Evolutionary conservation across 2,888 invertebrate species (phyloP).

Genomic region (Archips xylosteana): DNA sequence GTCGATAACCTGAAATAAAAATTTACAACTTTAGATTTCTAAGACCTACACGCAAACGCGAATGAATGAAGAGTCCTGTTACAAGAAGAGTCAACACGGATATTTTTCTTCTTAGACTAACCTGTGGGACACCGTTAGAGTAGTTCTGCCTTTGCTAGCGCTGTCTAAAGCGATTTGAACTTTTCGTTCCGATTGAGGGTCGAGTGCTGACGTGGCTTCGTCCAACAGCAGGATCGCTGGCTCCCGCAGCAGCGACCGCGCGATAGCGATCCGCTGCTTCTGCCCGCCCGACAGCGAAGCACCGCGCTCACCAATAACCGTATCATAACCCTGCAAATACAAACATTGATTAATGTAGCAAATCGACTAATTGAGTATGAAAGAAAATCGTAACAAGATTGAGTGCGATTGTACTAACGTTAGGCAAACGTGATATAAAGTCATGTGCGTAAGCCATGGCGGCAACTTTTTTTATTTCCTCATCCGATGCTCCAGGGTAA

Average conservation of each 20-base stretch:
- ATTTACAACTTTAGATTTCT: background rate
- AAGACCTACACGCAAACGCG: background rate
- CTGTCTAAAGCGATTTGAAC: constrained; percentile 92
- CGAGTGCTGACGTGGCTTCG: constrained; percentile 94
- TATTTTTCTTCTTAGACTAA: constrained; percentile 40
- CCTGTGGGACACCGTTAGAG: constrained; percentile 90
- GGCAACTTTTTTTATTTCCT: constrained; percentile 87
- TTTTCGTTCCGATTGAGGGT: constrained; percentile 91
- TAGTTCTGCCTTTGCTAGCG: constrained; percentile 89
- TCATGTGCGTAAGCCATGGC: constrained; percentile 88
- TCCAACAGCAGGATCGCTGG: constrained; percentile 91
- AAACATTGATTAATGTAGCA: too few relatives aligned
- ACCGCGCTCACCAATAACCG: constrained; percentile 92
- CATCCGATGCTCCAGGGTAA: constrained; percentile 80
- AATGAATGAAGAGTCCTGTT: background rate
- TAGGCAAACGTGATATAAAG: constrained; percentile 87
- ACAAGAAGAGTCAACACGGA: too few relatives aligned
- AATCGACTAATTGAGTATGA: background rate
- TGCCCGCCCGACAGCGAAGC: constrained; percentile 93
- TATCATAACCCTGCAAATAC: constrained; percentile 87
- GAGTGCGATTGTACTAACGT: constrained; percentile 63
- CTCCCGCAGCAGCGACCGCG: constrained; percentile 90
- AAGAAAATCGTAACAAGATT: background rate
- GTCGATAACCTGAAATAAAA: constrained; percentile 76
- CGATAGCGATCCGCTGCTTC: constrained; percentile 94